Percentiles rank a stretch among this genome's conserved stretches.
These are phyloP conservation scores for Melieria crassipennis DNA, from an alignment of 2,888 invertebrate genomes.

Conservation along the genomic window DNA sequence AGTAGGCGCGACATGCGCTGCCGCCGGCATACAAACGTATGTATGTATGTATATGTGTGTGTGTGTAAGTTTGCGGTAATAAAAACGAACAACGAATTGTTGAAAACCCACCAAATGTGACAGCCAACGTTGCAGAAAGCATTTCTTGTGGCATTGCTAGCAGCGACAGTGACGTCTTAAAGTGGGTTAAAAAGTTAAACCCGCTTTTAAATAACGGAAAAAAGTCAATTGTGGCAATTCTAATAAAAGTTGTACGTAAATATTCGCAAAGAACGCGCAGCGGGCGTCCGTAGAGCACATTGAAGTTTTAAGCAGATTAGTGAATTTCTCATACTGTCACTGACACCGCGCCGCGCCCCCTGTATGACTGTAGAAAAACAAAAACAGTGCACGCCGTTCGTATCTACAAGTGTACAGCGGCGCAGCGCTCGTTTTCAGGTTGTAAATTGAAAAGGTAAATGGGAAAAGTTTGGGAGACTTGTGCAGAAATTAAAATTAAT, in stretches of 20 bases:
- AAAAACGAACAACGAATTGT: no score
- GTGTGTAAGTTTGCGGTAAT: no score
- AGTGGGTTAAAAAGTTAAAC: constrained; percentile 11
- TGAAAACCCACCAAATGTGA: no score
- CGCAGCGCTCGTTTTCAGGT: constrained; percentile 14
- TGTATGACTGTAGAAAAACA: background rate
- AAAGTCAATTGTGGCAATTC: constrained; percentile 10
- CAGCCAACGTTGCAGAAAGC: no score
- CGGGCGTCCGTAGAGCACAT: no score
- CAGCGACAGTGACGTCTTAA: no score
- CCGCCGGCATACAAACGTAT: no score
- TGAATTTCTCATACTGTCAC: background rate
- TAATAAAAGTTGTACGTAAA: background rate
- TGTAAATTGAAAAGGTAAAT: constrained; percentile 27
- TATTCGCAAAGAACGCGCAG: background rate
- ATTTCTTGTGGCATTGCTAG: no score
- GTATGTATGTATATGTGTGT: no score
- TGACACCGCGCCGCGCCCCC: background rate
- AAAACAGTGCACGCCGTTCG: constrained; percentile 3
- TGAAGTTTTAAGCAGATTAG: constrained; percentile 24
- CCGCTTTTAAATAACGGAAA: constrained; percentile 5
- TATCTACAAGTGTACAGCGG: constrained; percentile 1
- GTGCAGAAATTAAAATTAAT: no score
- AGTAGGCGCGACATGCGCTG: no score
- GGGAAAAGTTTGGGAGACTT: constrained; percentile 19